Base-by-base conservation (phyloP, 2,113 vertebrate species). In the Meriones unguiculatus region DNA sequence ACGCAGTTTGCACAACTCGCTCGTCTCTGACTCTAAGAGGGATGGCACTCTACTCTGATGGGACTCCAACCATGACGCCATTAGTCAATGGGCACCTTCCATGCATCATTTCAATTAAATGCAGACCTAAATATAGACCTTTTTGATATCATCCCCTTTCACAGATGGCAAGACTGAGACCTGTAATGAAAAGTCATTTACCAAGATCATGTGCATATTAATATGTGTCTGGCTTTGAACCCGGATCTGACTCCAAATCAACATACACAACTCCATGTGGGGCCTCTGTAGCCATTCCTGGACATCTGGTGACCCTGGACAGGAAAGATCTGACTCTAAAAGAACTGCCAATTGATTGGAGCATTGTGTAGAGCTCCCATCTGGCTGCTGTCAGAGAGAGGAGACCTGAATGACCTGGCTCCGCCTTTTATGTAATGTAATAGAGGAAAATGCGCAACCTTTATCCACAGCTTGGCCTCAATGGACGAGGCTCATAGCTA, bases 111-210 rank as follows among this genome's bases (percentile, higher is more conserved):
- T 72, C 81, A 28, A 46, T 41, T n/a, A 76, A 76, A 86, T 24
- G 50, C 87, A 59, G 24, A 57, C 35, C 59, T 57, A 28, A 46
- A 52, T 9, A 13, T 69, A 14, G 54, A n/a, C 7, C 14, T 92
- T 76, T 89, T 72, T 84, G 64, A 93, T 64, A 90, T 35, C 15
- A 78, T 62, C 54, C 32, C 38, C 20, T 89, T 96, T 94, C 62
- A 86, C 38, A 50, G 54, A 59, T 90, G 32, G 78, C 91, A 32
- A 94, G 75, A 93, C 35, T 64, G 72, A 96, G 78, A 73, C 80
- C 30, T 38, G 24, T 65, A 50, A 94, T 13, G 17, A 64, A 85
- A 64, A 75, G 38, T 20, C 77, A 41, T 65, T 94, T 90, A 35
- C 87, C 41, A 80, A 92, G 72, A 46, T 88, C 70, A 52, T 64